Conservation (phyloP, 1,140 invertebrate species). For the Drosophila burlai region DNA sequence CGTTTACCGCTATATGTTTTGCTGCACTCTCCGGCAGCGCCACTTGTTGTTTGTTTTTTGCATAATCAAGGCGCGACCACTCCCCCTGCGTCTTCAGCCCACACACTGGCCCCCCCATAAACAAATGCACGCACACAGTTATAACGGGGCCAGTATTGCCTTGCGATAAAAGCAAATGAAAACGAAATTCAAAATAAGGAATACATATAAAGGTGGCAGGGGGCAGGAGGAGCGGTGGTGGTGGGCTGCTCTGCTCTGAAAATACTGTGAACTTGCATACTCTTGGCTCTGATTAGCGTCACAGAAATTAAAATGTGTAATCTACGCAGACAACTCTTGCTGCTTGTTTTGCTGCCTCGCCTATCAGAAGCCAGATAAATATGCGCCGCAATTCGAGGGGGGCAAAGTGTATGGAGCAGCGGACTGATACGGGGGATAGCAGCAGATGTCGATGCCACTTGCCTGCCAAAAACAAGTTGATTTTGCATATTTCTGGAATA, state of each 20-base stretch:
- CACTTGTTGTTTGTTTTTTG: conserved; percentile 58
- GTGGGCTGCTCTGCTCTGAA: conserved; percentile 2
- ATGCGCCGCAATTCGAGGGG: conserved; percentile 28
- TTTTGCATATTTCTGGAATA: conserved; percentile 21
- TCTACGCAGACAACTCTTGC: conserved; percentile 40
- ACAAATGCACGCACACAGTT: conserved; percentile 40
- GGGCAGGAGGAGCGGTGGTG: not conserved
- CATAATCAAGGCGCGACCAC: conserved; percentile 63
- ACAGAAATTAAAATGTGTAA: conserved; percentile 59
- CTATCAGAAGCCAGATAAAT: conserved; percentile 58
- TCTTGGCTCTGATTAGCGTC: conserved; percentile 62
- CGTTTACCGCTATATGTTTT: conserved; percentile 45
- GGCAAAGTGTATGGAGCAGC: conserved; percentile 8
- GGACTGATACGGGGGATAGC: conserved; percentile 8
- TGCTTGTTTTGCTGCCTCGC: conserved; percentile 32
- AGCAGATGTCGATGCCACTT: not conserved
- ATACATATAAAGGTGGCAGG: not conserved
- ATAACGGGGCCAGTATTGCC: conserved; percentile 9
- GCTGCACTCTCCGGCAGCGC: conserved; percentile 32
- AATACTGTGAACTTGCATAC: conserved; percentile 25
- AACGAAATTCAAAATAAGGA: conserved; percentile 60
- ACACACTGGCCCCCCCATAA: conserved; percentile 28
- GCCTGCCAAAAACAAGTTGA: conserved; percentile 7
- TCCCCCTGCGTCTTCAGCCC: conserved; percentile 27
- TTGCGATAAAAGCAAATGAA: conserved; percentile 70